Percentiles rank a stretch among this genome's conserved stretches.
Conservation (phyloP, 2,888 invertebrate genomes). For the Tholera decimalis region DNA sequence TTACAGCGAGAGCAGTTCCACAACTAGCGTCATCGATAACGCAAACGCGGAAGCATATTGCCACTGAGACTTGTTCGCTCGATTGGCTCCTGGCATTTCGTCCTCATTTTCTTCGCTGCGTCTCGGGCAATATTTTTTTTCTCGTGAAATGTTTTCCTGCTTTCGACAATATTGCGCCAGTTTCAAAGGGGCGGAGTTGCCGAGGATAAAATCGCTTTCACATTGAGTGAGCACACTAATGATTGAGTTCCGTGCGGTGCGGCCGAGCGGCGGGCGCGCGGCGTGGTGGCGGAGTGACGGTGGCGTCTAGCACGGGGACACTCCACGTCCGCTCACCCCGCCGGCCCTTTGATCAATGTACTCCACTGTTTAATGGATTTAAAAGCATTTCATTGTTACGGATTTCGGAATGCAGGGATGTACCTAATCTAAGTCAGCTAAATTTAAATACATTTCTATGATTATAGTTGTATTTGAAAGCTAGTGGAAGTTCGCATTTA, state of each 20-base stretch:
- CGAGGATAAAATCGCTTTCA: conserved; percentile 89
- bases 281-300: conserved; percentile 53
- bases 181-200: conserved; percentile 86
- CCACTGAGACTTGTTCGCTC: conserved; percentile 83
- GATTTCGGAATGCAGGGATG: conserved; percentile 69
- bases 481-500: conserved; percentile 10
- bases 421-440: conserved; percentile 57
- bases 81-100: conserved; percentile 87
- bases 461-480: conserved; percentile 1
- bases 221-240: conserved; percentile 91
- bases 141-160: conserved; percentile 88
- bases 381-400: conserved; percentile 84
- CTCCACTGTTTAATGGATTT: conserved; percentile 82
- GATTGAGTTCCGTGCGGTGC: conserved; percentile 88
- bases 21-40: conserved; percentile 82
- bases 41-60: conserved; percentile 85
- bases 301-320: conserved; percentile 67
- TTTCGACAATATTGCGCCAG: conserved; percentile 90
- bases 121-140: conserved; percentile 85
- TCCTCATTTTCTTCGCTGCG: conserved; percentile 86
- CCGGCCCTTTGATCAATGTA: conserved; percentile 83
- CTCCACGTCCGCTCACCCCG: conserved; percentile 64
- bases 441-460: conserved; percentile 49
- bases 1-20: conserved; percentile 74
- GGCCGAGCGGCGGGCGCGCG: conserved; percentile 63